These are phyloP conservation scores for Leptinotarsa texana DNA, from an alignment of 1,140 invertebrate species.

Conservation along the genomic window DNA sequence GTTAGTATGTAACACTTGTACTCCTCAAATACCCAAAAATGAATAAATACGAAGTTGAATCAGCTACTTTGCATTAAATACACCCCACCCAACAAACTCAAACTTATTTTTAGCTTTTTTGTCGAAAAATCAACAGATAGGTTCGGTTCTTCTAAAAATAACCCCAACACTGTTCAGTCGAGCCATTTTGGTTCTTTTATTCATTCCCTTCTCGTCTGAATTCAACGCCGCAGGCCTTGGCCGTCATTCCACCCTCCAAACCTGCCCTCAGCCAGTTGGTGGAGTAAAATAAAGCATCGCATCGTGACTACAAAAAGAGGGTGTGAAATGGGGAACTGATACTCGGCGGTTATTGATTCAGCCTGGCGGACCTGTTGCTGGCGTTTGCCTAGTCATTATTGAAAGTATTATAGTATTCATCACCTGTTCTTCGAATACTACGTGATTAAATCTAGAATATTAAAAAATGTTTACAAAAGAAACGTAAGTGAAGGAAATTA, in stretches of 20 bases:
- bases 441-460: too few species aligned
- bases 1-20: too few species aligned
- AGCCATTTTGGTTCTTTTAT: not conserved
- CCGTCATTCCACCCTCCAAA: not conserved
- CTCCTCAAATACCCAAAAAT: too few species aligned
- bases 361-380: not conserved
- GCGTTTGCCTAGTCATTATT: not conserved
- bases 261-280: not conserved
- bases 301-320: conserved; percentile 5
- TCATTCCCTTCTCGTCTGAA: not conserved
- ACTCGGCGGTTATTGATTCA: not conserved
- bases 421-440: not conserved
- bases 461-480: too few species aligned
- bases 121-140: too few species aligned
- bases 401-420: not conserved
- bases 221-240: not conserved
- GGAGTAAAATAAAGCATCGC: not conserved
- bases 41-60: too few species aligned
- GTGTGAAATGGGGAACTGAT: not conserved
- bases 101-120: too few species aligned
- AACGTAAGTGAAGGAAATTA: too few species aligned
- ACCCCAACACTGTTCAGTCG: too few species aligned
- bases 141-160: too few species aligned
- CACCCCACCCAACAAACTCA: too few species aligned
- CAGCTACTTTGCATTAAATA: too few species aligned